Evolutionary conservation across 1,140 invertebrate species (phyloP).

Genomic region (Cyphomyrmex costatus): DNA sequence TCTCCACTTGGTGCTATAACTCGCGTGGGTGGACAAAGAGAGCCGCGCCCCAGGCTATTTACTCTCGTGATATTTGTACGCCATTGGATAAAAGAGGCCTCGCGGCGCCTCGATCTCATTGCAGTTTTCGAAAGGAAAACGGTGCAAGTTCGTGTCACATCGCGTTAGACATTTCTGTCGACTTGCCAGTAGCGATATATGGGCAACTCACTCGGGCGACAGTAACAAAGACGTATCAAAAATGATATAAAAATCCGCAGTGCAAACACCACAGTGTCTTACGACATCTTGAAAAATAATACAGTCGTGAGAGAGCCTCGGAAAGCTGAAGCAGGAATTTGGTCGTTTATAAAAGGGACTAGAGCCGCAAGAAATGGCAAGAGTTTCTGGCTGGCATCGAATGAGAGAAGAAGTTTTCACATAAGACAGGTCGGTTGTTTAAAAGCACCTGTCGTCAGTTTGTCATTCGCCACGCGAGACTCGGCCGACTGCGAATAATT

Average conservation of each 20-base stretch:
- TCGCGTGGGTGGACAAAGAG: conserved; percentile 58
- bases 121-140: conserved; percentile 21
- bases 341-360: background rate
- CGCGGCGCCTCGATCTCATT: conserved; percentile 5
- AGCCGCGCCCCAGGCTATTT: conserved; percentile 59
- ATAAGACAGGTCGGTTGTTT: conserved; percentile 27
- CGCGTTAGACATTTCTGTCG: background rate
- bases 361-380: conserved; percentile 12
- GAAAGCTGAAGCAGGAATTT: conserved; percentile 5
- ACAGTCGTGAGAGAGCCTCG: background rate
- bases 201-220: background rate
- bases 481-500: conserved; percentile 65
- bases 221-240: conserved; percentile 22
- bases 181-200: background rate
- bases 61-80: conserved; percentile 63
- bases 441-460: conserved; percentile 71
- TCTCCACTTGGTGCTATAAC: conserved; percentile 55
- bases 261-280: background rate
- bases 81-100: conserved; percentile 50
- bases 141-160: background rate
- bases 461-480: conserved; percentile 66
- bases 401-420: conserved; percentile 9
- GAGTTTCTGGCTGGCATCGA: conserved; percentile 40
- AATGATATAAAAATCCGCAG: conserved; percentile 18
- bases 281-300: conserved; percentile 39